A percentile compares a stretch with the other conserved stretches of the same genome.
Conservation (phyloP, 2,797 vertebrate species). For the Typhlichthys eigenmanni region DNA sequence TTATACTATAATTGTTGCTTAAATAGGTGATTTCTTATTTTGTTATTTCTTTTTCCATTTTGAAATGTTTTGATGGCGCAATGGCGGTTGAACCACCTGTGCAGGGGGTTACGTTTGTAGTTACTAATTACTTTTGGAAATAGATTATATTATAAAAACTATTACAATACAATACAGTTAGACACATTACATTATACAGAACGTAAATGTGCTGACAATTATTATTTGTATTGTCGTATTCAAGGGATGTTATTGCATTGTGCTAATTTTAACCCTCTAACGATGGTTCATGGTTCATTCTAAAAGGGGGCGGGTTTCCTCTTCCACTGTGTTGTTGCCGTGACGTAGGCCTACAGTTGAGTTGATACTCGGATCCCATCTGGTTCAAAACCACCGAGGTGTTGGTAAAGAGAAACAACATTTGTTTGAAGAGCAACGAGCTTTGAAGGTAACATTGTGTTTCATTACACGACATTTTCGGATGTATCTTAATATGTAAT, state of each 20-base stretch:
- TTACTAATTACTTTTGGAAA: not conserved
- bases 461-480: not conserved
- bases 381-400: slow-evolving; percentile 9
- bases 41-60: not conserved
- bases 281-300: slow-evolving; percentile 51
- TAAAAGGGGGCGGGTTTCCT: slow-evolving; percentile 34
- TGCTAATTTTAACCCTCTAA: rapidly evolving
- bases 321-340: slow-evolving; percentile 38
- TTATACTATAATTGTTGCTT: no score
- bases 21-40: no score
- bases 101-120: slow-evolving; percentile 14
- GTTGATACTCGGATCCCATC: slow-evolving; percentile 19
- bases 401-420: slow-evolving; percentile 2
- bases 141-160: rapidly evolving
- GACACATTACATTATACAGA: rapidly evolving
- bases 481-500: not conserved
- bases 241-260: rapidly evolving
- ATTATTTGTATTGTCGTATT: rapidly evolving
- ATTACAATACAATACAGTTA: rapidly evolving
- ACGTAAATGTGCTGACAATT: no score
- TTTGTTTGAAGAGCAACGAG: not conserved
- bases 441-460: slow-evolving; percentile 24
- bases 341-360: slow-evolving; percentile 37
- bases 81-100: not conserved
- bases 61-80: slow-evolving; percentile 54